Percentiles rank a stretch among this genome's conserved stretches.
Conservation (phyloP, 1,140 invertebrate species). For the Zaprionus inermis region DNA sequence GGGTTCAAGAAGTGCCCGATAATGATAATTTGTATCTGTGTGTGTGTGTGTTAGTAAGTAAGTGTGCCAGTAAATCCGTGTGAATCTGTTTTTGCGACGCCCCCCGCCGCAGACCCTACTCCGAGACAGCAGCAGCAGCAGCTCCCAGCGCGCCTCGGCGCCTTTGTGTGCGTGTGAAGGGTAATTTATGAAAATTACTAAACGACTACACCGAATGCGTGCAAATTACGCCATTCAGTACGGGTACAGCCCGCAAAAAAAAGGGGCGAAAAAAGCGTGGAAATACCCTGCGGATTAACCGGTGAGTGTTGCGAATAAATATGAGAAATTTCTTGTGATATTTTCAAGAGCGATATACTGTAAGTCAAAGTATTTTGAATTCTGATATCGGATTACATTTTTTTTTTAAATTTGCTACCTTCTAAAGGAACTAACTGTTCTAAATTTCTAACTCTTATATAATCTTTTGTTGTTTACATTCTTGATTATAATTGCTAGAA, state of each 20-base stretch:
- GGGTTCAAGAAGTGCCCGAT: conserved; percentile 42
- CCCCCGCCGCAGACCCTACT: not conserved
- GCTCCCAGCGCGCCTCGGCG: not conserved
- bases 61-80: conserved; percentile 34
- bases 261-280: not conserved
- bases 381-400: not conserved
- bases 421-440: too few species aligned
- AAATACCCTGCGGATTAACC: not conserved
- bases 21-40: conserved; percentile 48
- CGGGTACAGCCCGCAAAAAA: not conserved
- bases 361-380: not conserved
- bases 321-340: not conserved
- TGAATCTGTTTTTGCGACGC: conserved; percentile 21
- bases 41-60: conserved; percentile 1
- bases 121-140: not conserved
- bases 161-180: conserved; percentile 43
- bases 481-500: too few species aligned
- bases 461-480: too few species aligned
- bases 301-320: not conserved
- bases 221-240: conserved; percentile 70
- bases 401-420: not conserved
- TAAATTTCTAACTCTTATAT: too few species aligned
- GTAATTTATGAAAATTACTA: conserved; percentile 81
- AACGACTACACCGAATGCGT: conserved; percentile 71
- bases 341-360: not conserved